phyloP scores from a whole-genome alignment of 2,797 vertebrate genomes.

The Paedocypris micromegethes region DNA sequence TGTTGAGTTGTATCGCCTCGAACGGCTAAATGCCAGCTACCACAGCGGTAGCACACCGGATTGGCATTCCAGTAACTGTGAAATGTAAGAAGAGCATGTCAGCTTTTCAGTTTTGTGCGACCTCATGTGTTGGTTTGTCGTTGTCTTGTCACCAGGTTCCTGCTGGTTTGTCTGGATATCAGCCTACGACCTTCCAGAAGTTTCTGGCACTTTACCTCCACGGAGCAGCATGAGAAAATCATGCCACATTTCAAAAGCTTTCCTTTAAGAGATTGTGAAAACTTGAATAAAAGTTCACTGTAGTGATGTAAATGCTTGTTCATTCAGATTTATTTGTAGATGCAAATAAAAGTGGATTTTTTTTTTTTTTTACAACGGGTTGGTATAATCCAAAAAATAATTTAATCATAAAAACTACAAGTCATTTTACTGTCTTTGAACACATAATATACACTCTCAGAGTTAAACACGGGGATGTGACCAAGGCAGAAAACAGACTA shows the following conservation, averaged over 20 bases:
- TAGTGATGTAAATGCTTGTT: conserved; percentile 2
- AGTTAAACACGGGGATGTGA: conserved; percentile 29
- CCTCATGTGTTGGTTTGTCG: background rate
- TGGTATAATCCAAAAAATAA: conserved; percentile 42
- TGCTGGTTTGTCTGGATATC: conserved; percentile 80
- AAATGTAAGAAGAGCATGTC: background rate
- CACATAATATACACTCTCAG: conserved; percentile 31
- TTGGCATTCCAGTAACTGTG: background rate
- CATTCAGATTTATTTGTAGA: conserved; percentile 37
- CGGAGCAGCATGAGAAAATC: conserved; percentile 67
- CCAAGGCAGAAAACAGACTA: conserved; percentile 5
- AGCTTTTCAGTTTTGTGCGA: background rate
- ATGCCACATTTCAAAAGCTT: background rate
- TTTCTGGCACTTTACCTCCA: conserved; percentile 89
- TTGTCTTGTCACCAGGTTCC: conserved; percentile 69
- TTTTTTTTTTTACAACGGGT: conserved; percentile 12
- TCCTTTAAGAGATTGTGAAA: background rate
- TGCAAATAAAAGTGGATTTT: conserved; percentile 20
- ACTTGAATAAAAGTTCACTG: conserved; percentile 13
- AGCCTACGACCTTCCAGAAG: conserved; percentile 84
- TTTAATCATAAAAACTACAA: conserved; percentile 43
- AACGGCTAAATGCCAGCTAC: too few species aligned
- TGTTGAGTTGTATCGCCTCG: too few species aligned
- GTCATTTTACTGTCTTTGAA: conserved; percentile 22
- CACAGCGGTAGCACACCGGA: background rate